A percentile compares a stretch with the other conserved stretches of the same genome.
Conservation (phyloP, 2,113 vertebrate species). For the Gavia stellata region DNA sequence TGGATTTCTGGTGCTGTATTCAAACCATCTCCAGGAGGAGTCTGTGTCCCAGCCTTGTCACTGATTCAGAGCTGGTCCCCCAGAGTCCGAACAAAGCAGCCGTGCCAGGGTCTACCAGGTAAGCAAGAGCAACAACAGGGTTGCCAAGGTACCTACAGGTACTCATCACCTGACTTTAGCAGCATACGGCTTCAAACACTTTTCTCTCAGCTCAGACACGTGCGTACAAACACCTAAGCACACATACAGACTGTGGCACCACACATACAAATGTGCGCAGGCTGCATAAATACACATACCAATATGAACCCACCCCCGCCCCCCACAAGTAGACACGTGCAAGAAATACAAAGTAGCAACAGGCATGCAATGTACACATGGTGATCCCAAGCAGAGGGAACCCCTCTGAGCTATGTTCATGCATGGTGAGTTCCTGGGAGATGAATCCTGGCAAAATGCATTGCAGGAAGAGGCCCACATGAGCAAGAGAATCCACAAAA, state of each 20-base stretch:
- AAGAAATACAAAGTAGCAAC: constrained; percentile 32
- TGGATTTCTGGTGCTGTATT: not conserved
- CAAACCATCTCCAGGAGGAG: not conserved
- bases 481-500: not conserved
- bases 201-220: not conserved
- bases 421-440: not conserved
- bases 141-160: not conserved
- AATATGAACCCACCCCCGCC: not conserved
- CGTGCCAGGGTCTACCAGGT: not conserved
- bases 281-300: constrained; percentile 6
- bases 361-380: constrained; percentile 37
- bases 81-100: not conserved
- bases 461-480: not conserved
- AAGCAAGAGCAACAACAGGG: not conserved
- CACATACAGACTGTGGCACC: not conserved
- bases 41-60: not conserved
- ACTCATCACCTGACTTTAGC: not conserved
- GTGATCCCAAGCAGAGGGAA: not conserved
- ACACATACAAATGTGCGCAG: not conserved
- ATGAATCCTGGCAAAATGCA: constrained; percentile 30
- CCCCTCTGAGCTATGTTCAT: constrained; percentile 3
- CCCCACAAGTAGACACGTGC: not conserved
- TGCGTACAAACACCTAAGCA: not conserved
- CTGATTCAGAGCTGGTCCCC: not conserved
- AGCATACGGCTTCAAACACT: not conserved